Percentiles rank a stretch among this genome's conserved stretches.
Conservation (phyloP, 2,113 vertebrate genomes). For the Ondatra zibethicus region DNA sequence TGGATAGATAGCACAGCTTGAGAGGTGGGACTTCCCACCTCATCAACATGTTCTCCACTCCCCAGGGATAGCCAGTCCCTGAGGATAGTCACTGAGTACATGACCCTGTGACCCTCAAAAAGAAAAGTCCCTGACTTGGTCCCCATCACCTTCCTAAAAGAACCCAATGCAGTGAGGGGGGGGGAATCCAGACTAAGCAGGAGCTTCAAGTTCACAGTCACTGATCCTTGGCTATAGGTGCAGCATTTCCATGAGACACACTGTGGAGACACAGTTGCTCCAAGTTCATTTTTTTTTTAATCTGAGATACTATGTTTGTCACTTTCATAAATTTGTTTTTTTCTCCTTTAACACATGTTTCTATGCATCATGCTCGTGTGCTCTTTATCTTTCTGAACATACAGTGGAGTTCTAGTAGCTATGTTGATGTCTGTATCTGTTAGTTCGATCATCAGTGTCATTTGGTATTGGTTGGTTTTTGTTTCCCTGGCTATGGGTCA, state of each 20-base stretch:
- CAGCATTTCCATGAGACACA: constrained; percentile 90
- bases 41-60: neutral
- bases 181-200: neutral
- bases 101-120: rapidly evolving
- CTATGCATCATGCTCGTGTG: neutral
- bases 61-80: no score
- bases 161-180: no score
- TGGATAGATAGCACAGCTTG: neutral
- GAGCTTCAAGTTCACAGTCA: neutral
- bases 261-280: constrained; percentile 89
- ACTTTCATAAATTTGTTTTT: neutral
- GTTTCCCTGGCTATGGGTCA: neutral
- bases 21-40: neutral
- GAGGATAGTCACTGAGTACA: neutral
- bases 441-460: neutral
- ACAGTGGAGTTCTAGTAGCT: neutral
- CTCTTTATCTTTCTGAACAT: neutral
- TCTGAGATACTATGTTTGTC: neutral
- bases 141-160: neutral
- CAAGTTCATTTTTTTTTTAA: constrained; percentile 84
- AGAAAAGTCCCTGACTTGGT: neutral
- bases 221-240: constrained; percentile 84
- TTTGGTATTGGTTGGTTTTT: neutral
- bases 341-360: neutral
- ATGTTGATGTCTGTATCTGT: neutral